Evolutionary conservation across 2,797 vertebrate species (phyloP).

Genomic region (Onychomys torridus): DNA sequence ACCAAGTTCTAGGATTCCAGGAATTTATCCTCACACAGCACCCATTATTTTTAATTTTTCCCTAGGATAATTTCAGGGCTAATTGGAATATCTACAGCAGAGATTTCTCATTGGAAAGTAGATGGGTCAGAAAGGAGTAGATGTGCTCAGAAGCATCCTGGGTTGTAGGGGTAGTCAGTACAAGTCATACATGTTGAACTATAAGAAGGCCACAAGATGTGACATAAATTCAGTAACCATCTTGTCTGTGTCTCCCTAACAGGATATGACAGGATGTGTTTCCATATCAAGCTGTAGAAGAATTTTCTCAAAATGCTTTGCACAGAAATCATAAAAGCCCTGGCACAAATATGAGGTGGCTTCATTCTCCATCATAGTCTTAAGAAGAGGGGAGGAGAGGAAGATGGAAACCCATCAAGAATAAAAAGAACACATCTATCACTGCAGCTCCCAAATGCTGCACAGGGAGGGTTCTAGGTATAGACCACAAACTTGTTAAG

Average conservation of each 20-base stretch:
- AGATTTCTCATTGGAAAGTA: not conserved
- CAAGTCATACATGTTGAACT: slow-evolving; percentile 16
- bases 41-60: not conserved
- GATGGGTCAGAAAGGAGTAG: not conserved
- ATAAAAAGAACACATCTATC: slow-evolving; percentile 1
- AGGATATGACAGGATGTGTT: slow-evolving; percentile 44
- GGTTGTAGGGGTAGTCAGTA: not conserved
- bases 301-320: slow-evolving; percentile 71
- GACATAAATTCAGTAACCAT: not conserved
- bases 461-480: not conserved
- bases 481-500: slow-evolving; percentile 18
- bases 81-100: not conserved
- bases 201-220: slow-evolving; percentile 4
- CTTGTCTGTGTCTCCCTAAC: not conserved
- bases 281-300: slow-evolving; percentile 45
- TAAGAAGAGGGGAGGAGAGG: not conserved
- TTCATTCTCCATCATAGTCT: slow-evolving; percentile 23
- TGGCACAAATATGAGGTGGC: not conserved
- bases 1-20: not conserved
- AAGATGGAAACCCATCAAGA: not conserved
- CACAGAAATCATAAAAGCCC: slow-evolving; percentile 62
- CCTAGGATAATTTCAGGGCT: not conserved
- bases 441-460: not conserved
- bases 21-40: not conserved
- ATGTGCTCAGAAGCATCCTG: not conserved